These are phyloP conservation scores for Rhinogobio ventralis DNA, from an alignment of 2,797 vertebrate genomes.

Conservation along the genomic window DNA sequence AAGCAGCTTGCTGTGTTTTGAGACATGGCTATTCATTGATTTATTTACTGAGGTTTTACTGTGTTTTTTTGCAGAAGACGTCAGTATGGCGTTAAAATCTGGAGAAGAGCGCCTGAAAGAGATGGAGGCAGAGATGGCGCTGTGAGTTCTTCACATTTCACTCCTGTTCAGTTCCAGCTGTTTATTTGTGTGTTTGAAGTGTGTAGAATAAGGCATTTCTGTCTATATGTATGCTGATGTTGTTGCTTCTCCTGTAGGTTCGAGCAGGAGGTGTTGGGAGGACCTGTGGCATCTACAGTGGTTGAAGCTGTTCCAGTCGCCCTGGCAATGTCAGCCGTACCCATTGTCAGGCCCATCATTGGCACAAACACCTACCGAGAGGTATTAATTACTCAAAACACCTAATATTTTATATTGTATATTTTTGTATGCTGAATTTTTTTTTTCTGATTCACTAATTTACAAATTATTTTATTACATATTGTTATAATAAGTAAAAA, in stretches of 20 bases:
- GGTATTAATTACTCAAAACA: conserved; percentile 68
- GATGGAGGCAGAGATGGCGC: conserved; percentile 95
- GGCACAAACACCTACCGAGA: conserved; percentile 92
- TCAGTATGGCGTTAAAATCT: conserved; percentile 81
- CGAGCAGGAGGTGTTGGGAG: conserved; percentile 92
- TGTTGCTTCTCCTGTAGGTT: conserved; percentile 74
- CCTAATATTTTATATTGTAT: neutral
- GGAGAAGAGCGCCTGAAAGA: conserved; percentile 91
- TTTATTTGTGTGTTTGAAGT: neutral
- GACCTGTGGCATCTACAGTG: conserved; percentile 74
- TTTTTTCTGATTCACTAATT: neutral
- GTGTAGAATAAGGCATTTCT: neutral
- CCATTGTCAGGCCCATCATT: conserved; percentile 85
- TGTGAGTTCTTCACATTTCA: conserved; percentile 79
- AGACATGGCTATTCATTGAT: neutral
- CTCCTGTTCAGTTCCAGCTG: neutral
- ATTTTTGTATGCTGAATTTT: neutral
- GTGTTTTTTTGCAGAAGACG: conserved; percentile 31
- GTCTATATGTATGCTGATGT: neutral
- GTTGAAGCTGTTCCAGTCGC: conserved; percentile 81
- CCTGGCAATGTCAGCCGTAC: conserved; percentile 72
- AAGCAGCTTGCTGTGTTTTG: neutral
- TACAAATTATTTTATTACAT: neutral
- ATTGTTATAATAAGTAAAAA: neutral
- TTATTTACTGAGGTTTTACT: neutral